phyloP scores from a whole-genome alignment of 2,113 vertebrate genomes.

The Istiophorus platypterus region DNA sequence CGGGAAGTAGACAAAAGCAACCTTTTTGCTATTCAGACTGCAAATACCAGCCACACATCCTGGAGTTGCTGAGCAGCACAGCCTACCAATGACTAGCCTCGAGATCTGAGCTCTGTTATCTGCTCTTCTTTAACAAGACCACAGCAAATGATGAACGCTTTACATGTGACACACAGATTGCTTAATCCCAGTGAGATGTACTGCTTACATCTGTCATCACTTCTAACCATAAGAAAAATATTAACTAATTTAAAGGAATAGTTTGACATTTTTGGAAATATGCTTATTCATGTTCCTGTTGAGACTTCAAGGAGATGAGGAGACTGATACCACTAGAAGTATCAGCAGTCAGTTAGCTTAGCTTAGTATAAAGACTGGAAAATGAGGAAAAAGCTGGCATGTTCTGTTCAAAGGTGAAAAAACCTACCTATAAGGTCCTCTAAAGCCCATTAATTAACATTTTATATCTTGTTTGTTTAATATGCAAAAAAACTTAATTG shows the following conservation, averaged over 20 bases:
- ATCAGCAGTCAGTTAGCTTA: neutral
- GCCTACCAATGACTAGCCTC: neutral
- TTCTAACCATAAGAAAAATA: too few relatives aligned
- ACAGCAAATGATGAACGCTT: neutral
- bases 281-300: neutral
- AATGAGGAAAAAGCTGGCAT: too few relatives aligned
- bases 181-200: neutral
- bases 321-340: too few relatives aligned
- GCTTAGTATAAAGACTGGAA: too few relatives aligned
- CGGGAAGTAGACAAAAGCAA: neutral
- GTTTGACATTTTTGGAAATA: neutral
- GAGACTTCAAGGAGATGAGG: neutral
- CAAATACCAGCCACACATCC: neutral
- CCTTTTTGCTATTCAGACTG: neutral
- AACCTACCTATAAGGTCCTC: too few relatives aligned
- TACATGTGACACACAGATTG: neutral
- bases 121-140: neutral
- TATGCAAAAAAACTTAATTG: too few relatives aligned
- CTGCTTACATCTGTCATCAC: neutral
- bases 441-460: too few relatives aligned
- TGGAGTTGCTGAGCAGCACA: neutral
- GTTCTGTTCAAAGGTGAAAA: neutral
- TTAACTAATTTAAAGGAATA: neutral
- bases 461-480: too few relatives aligned
- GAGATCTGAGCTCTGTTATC: slow-evolving; percentile 3